Evolutionary conservation across 2,888 invertebrate genomes (phyloP).

Genomic region (Pimpla rufipes): DNA sequence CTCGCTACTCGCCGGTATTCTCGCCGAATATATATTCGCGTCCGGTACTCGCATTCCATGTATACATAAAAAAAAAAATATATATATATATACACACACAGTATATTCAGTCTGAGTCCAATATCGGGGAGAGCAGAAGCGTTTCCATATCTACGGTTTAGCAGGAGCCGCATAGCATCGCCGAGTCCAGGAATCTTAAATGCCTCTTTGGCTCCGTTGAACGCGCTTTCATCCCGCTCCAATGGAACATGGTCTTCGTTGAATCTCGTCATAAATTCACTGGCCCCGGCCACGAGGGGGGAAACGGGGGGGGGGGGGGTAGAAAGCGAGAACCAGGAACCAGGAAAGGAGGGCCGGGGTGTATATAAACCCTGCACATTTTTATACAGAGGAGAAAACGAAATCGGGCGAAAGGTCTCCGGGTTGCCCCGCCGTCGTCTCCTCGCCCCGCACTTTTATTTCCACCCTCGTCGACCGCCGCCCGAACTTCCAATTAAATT

Average conservation of each 20-base stretch:
- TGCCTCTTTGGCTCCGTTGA: conserved; percentile 57
- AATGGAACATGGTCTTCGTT: conserved; percentile 53
- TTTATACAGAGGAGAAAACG: conserved; percentile 23
- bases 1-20: background rate
- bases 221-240: conserved; percentile 32
- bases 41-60: background rate
- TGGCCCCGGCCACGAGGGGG: background rate
- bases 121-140: conserved; percentile 40
- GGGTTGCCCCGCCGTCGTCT: background rate
- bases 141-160: conserved; percentile 53
- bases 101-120: conserved; percentile 2
- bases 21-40: background rate
- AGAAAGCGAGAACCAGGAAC: no score
- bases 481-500: conserved; percentile 58
- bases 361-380: conserved; percentile 14
- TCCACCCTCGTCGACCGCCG: conserved; percentile 24
- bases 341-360: background rate
- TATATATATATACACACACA: background rate
- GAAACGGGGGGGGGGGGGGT: conserved; percentile 9
- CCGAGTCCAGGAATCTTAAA: conserved; percentile 50
- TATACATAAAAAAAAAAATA: background rate
- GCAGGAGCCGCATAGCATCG: conserved; percentile 24
- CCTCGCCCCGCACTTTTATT: conserved; percentile 35
- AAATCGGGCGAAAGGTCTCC: conserved; percentile 22
- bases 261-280: conserved; percentile 49